Conservation (phyloP, 2,888 invertebrate species). For the Meliscaeva auricollis region DNA sequence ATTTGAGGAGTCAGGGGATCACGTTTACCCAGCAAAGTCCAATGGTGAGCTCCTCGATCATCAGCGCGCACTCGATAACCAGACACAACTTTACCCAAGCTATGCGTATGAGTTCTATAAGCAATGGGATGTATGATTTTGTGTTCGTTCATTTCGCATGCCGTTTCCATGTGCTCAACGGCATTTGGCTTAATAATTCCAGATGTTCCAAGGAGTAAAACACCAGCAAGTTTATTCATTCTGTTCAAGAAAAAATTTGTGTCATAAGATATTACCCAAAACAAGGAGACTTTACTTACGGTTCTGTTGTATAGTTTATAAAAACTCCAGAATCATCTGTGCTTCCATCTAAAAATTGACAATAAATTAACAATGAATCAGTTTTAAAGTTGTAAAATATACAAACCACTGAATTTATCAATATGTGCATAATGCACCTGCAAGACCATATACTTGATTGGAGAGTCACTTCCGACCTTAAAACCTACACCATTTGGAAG, state of each 20-base stretch:
- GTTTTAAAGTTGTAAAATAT: not conserved
- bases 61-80: slow-evolving; percentile 90
- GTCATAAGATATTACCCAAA: not conserved
- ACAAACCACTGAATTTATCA: slow-evolving; percentile 86
- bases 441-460: slow-evolving; percentile 94
- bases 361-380: not conserved
- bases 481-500: slow-evolving; percentile 96
- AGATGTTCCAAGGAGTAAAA: slow-evolving; percentile 94
- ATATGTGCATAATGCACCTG: slow-evolving; percentile 95
- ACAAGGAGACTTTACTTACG: slow-evolving; percentile 85
- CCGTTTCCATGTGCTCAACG: slow-evolving; percentile 95
- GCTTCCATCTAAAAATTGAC: slow-evolving; percentile 87
- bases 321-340: slow-evolving; percentile 94
- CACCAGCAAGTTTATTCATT: slow-evolving; percentile 94
- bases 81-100: slow-evolving; percentile 92
- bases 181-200: slow-evolving; percentile 90
- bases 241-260: slow-evolving; percentile 84
- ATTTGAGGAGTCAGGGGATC: slow-evolving; percentile 96
- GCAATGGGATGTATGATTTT: slow-evolving; percentile 97
- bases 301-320: slow-evolving; percentile 90
- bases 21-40: slow-evolving; percentile 93
- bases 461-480: slow-evolving; percentile 92
- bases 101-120: slow-evolving; percentile 97
- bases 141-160: slow-evolving; percentile 91
- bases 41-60: slow-evolving; percentile 87